Conservation (phyloP, 2,113 vertebrate species). For the Ciconia boyciana region DNA sequence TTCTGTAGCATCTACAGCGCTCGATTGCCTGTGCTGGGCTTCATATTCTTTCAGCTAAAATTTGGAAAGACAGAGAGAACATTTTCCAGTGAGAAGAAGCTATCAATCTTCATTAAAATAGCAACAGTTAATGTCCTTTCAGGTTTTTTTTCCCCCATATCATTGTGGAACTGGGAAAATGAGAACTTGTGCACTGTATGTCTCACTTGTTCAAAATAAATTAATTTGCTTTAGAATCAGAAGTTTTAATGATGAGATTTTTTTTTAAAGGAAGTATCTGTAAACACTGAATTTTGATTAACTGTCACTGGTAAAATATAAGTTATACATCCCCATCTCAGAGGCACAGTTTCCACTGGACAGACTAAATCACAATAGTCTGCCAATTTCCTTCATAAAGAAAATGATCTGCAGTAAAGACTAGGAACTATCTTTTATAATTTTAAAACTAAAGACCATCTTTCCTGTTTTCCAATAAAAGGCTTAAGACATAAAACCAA, state of each 20-base stretch:
- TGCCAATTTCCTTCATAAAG: not conserved
- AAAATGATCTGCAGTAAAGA: not conserved
- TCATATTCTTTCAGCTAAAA: slow-evolving; percentile 98
- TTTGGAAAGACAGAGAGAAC: slow-evolving; percentile 39
- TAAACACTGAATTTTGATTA: not conserved
- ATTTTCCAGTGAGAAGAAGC: not conserved
- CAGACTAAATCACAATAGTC: not conserved
- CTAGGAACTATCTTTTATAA: not conserved
- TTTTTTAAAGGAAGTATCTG: not conserved
- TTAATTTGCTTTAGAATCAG: not conserved
- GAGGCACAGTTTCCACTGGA: not conserved
- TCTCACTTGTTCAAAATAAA: not conserved
- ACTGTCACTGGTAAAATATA: not conserved
- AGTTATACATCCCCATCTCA: not conserved
- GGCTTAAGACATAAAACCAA: not conserved
- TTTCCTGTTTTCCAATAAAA: not conserved
- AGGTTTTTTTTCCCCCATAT: not conserved
- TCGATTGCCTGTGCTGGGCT: slow-evolving; percentile 87
- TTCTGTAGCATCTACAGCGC: slow-evolving; percentile 84
- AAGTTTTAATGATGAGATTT: not conserved
- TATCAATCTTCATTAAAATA: not conserved
- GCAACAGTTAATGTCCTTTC: not conserved
- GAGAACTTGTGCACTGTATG: not conserved
- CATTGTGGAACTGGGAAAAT: not conserved
- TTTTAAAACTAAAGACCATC: not conserved